These are phyloP conservation scores for Paraplagusia blochii DNA, from an alignment of 2,113 vertebrate species.

Conservation along the genomic window DNA sequence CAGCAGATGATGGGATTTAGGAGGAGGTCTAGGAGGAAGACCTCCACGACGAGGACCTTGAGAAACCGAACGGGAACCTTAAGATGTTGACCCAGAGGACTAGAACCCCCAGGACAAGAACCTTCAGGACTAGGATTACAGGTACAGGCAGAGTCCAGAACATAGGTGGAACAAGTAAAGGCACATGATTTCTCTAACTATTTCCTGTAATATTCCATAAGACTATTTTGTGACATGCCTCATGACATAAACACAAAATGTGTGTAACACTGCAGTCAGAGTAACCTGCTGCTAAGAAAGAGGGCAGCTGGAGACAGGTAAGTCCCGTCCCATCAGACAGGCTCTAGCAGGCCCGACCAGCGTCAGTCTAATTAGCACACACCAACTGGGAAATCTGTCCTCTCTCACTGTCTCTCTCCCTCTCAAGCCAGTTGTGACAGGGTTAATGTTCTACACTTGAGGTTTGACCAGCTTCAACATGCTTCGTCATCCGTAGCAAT, in stretches of 20 bases:
- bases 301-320: constrained; percentile 73
- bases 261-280: constrained; percentile 9
- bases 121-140: too few relatives aligned
- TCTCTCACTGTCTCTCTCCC: background rate
- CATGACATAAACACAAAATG: constrained; percentile 11
- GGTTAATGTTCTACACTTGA: constrained; percentile 60
- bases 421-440: constrained; percentile 39
- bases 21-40: background rate
- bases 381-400: constrained; percentile 60
- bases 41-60: too few relatives aligned
- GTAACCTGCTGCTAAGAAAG: constrained; percentile 59
- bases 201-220: background rate
- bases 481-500: constrained; percentile 41
- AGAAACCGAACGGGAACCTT: background rate
- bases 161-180: background rate
- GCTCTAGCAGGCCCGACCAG: constrained; percentile 68
- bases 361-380: constrained; percentile 69
- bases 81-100: background rate
- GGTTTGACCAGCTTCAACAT: constrained; percentile 62
- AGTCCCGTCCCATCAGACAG: constrained; percentile 70
- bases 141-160: constrained; percentile 16
- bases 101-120: too few relatives aligned
- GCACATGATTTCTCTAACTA: background rate
- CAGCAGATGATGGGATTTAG: constrained; percentile 40
- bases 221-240: constrained; percentile 12